Percentiles rank a stretch among this genome's conserved stretches.
These are phyloP conservation scores for Sinocyclocheilus anophthalmus DNA, from an alignment of 2,113 vertebrate genomes.

Conservation along the genomic window DNA sequence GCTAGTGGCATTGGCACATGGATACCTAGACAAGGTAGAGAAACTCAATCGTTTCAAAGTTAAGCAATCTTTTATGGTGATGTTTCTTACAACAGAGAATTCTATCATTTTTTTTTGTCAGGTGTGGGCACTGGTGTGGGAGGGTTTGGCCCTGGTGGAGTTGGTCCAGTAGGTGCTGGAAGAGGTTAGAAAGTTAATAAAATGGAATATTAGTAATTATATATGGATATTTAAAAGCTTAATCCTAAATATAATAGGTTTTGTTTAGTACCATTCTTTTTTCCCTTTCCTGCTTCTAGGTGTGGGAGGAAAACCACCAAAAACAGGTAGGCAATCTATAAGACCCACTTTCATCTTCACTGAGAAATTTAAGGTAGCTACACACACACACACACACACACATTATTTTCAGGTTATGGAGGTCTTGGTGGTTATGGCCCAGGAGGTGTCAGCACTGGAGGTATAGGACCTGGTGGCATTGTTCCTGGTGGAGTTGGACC, in stretches of 20 bases:
- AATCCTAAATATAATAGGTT: not conserved
- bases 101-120: constrained; percentile 24
- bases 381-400: not conserved
- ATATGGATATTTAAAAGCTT: not conserved
- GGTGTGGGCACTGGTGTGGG: constrained; percentile 31
- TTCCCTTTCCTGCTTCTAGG: not conserved
- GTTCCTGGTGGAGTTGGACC: constrained; percentile 22
- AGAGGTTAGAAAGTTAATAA: not conserved
- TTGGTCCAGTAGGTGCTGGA: constrained; percentile 27
- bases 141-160: constrained; percentile 34
- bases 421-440: constrained; percentile 21
- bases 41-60: not conserved
- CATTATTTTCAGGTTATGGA: constrained; percentile 7
- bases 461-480: constrained; percentile 34
- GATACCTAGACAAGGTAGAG: constrained; percentile 32
- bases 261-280: not conserved
- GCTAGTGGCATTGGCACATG: not conserved
- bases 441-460: not conserved
- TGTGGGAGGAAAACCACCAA: constrained; percentile 59
- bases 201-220: not conserved
- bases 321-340: constrained; percentile 61
- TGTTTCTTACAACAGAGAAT: not conserved
- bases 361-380: not conserved
- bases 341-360: not conserved
- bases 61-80: not conserved